Conservation (phyloP, 2,113 vertebrate genomes). For the Uropsilus gracilis region DNA sequence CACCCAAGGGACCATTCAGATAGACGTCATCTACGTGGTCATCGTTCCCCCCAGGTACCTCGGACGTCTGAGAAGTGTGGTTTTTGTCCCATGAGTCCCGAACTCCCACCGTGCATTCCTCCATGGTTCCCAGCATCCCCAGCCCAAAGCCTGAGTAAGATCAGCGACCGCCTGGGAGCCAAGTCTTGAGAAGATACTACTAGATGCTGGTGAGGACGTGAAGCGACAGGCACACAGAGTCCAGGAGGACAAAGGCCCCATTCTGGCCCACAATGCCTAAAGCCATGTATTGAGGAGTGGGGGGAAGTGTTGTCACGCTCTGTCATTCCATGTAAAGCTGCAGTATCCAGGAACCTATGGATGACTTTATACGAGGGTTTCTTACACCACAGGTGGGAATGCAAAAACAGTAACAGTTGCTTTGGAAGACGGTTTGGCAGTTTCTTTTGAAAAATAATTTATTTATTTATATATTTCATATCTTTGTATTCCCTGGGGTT, state of each 20-base stretch:
- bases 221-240: neutral
- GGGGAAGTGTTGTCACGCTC: too few species aligned
- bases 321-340: too few species aligned
- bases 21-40: rapidly evolving
- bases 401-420: neutral
- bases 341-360: too few species aligned
- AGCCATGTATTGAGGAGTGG: too few species aligned
- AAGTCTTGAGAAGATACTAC: neutral
- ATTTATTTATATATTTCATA: too few species aligned
- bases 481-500: too few species aligned
- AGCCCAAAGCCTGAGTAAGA: neutral
- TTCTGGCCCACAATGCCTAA: neutral
- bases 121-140: neutral
- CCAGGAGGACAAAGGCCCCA: neutral
- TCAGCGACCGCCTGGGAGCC: neutral
- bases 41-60: neutral
- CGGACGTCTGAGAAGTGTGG: neutral
- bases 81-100: neutral
- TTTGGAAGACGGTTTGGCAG: neutral
- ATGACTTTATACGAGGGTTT: too few species aligned
- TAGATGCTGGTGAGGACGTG: neutral
- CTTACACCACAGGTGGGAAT: too few species aligned
- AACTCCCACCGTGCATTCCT: neutral
- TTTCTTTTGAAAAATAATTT: too few species aligned
- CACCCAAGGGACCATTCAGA: neutral